These are phyloP conservation scores for Oryzias melastigma DNA, from an alignment of 2,113 vertebrate genomes.

Conservation along the genomic window DNA sequence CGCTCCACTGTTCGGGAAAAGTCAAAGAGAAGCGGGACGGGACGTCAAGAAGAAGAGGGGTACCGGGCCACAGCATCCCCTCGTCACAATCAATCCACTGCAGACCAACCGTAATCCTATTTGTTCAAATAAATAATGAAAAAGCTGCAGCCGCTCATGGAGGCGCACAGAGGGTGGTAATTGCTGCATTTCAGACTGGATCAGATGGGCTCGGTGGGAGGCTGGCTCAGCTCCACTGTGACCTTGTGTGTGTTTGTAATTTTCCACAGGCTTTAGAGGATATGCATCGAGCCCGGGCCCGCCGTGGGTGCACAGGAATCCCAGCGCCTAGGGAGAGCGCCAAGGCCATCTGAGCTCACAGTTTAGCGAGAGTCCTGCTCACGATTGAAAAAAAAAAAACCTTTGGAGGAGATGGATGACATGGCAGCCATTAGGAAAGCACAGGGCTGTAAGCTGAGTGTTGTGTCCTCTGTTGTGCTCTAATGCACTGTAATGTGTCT, in stretches of 20 bases:
- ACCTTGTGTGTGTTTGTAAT: conserved; percentile 75
- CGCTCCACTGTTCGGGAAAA: conserved; percentile 52
- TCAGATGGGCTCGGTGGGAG: conserved; percentile 77
- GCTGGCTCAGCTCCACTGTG: conserved; percentile 65
- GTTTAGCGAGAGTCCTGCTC: conserved; percentile 21
- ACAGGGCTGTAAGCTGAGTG: conserved; percentile 28
- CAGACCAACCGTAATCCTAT: conserved; percentile 72
- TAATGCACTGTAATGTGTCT: conserved; percentile 44
- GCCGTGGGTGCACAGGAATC: conserved; percentile 48
- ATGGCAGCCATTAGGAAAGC: conserved; percentile 43
- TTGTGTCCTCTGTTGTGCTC: conserved; percentile 45
- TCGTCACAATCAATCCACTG: conserved; percentile 69
- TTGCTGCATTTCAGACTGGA: conserved; percentile 72
- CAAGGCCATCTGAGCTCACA: conserved; percentile 38
- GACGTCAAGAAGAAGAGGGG: conserved; percentile 49
- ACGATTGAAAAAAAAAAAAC: background rate
- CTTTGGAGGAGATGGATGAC: conserved; percentile 33
- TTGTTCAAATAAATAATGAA: conserved; percentile 81
- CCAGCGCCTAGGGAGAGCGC: conserved; percentile 31
- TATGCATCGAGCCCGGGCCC: conserved; percentile 48
- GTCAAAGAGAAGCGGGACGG: conserved; percentile 42
- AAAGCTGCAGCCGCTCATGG: conserved; percentile 55
- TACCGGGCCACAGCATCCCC: conserved; percentile 39
- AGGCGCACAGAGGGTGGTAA: conserved; percentile 68
- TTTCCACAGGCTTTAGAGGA: conserved; percentile 75